Conservation (phyloP, 2,797 vertebrate species). For the Poecilia velifera region DNA sequence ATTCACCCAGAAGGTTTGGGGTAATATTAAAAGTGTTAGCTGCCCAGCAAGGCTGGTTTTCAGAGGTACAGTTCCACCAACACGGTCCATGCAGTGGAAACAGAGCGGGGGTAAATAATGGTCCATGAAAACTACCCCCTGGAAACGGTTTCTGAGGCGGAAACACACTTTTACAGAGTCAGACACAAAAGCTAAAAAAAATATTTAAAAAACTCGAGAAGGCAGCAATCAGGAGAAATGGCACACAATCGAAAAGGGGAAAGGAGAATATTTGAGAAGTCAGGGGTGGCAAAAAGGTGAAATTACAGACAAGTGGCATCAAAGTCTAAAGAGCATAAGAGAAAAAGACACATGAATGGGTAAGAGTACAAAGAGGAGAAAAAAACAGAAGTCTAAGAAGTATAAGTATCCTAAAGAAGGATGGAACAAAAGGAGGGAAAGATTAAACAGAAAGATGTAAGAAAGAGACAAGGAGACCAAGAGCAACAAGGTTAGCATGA, state of each 20-base stretch:
- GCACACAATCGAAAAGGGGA: conserved; percentile 9
- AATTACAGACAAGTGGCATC: conserved; percentile 42
- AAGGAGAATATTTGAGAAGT: conserved; percentile 28
- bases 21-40: background rate
- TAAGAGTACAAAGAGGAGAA: conserved; percentile 30
- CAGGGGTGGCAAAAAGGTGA: conserved; percentile 21
- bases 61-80: background rate
- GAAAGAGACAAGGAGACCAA: conserved; percentile 28
- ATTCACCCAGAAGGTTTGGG: background rate
- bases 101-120: background rate
- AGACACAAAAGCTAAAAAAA: conserved; percentile 8
- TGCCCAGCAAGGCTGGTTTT: background rate
- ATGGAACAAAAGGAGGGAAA: conserved; percentile 40
- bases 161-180: background rate
- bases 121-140: background rate
- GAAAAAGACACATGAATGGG: conserved; percentile 9
- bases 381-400: conserved; percentile 1
- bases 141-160: background rate
- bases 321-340: conserved; percentile 46
- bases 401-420: conserved; percentile 46
- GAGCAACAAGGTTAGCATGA: conserved; percentile 33
- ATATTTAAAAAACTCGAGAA: conserved; percentile 18
- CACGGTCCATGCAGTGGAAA: background rate
- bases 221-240: conserved; percentile 10
- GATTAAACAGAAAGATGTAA: conserved; percentile 39